A percentile compares a stretch with the other conserved stretches of the same genome.
Evolutionary conservation across 2,113 vertebrate species (phyloP).

Genomic region (Zosterops hypoxanthus): DNA sequence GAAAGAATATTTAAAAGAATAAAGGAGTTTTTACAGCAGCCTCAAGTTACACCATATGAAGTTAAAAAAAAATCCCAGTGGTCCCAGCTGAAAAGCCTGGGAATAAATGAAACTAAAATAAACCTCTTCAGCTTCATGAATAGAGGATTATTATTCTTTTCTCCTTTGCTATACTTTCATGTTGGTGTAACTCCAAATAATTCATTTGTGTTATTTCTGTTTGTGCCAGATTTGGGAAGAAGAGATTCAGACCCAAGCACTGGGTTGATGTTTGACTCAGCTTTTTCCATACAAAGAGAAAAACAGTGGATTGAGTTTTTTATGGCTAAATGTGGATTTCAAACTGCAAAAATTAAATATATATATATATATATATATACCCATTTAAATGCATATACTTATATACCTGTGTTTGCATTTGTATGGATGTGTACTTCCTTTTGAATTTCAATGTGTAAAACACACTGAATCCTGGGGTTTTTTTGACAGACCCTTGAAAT

Average conservation of each 20-base stretch:
- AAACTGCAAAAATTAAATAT: not conserved
- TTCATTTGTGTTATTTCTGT: not conserved
- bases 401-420: not conserved
- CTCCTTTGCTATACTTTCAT: not conserved
- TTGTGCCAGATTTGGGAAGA: not conserved
- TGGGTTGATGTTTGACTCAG: not conserved
- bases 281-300: not conserved
- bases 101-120: slow-evolving; percentile 54
- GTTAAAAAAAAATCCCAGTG: not conserved
- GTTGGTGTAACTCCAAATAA: not conserved
- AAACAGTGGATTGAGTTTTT: not conserved
- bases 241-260: not conserved
- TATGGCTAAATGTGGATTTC: not conserved
- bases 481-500: not conserved
- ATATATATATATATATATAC: fast-evolving
- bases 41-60: not conserved
- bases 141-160: not conserved
- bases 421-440: not conserved
- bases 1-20: not conserved
- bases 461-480: not conserved
- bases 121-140: slow-evolving; percentile 14
- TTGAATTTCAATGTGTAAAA: not conserved
- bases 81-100: slow-evolving; percentile 34
- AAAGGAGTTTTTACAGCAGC: not conserved
- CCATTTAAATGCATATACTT: not conserved